These are phyloP conservation scores for Drepanosiphum platanoidis DNA, from an alignment of 2,888 invertebrate species.

Conservation along the genomic window DNA sequence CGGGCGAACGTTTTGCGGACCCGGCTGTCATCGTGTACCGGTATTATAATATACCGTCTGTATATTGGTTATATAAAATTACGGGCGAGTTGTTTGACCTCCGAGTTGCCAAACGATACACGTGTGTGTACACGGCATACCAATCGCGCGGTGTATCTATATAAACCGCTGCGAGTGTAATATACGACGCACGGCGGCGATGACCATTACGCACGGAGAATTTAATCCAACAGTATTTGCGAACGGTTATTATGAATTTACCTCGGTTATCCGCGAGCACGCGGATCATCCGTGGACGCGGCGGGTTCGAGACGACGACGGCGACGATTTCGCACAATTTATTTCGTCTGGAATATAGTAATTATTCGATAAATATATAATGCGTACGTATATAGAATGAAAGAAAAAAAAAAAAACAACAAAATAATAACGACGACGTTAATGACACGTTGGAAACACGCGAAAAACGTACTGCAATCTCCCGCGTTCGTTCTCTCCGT, in stretches of 20 bases:
- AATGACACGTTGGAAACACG: background rate
- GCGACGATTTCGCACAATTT: background rate
- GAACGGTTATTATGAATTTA: background rate
- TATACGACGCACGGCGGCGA: slow-evolving; percentile 1
- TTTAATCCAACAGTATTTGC: slow-evolving; percentile 16
- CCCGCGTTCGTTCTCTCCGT: background rate
- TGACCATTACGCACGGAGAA: background rate
- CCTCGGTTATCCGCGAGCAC: background rate
- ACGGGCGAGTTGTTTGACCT: slow-evolving; percentile 56
- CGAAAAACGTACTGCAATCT: background rate
- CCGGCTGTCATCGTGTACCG: background rate
- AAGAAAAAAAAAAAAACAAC: too few relatives aligned
- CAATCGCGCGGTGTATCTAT: slow-evolving; percentile 3
- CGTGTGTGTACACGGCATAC: too few relatives aligned
- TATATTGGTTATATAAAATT: slow-evolving; percentile 26
- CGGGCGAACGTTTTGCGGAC: background rate
- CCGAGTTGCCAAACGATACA: slow-evolving; percentile 32
- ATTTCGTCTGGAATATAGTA: background rate
- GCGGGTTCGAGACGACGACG: too few relatives aligned
- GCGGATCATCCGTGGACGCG: too few relatives aligned
- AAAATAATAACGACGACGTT: too few relatives aligned
- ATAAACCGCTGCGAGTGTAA: too few relatives aligned
- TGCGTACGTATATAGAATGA: background rate
- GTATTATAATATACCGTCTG: background rate
- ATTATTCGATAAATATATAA: background rate